These are phyloP conservation scores for Drosophila kepulauana DNA, from an alignment of 1,140 invertebrate genomes.

Conservation along the genomic window DNA sequence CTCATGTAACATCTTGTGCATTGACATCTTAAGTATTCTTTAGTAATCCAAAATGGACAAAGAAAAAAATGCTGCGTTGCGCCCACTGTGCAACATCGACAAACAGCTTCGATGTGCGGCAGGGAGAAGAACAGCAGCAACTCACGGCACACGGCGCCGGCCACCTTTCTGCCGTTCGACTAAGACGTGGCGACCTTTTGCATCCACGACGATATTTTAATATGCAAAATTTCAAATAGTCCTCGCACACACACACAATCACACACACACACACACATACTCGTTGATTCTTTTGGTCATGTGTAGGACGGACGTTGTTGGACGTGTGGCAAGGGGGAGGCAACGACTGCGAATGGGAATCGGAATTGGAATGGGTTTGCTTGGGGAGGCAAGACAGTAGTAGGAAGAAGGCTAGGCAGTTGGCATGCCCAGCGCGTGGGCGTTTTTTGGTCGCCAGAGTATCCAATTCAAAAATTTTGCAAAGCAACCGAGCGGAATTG, in stretches of 20 bases:
- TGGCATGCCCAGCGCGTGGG: conserved; percentile 46
- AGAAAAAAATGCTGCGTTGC: not conserved
- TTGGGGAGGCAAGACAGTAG: not conserved
- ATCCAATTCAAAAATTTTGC: conserved; percentile 81
- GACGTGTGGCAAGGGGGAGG: conserved; percentile 20
- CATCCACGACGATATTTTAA: conserved; percentile 82
- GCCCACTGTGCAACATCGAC: conserved; percentile 29
- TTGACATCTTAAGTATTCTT: too few species aligned
- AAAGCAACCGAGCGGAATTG: conserved; percentile 78
- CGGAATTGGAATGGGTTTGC: not conserved
- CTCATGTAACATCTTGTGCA: too few species aligned
- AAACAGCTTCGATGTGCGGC: conserved; percentile 6
- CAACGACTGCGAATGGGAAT: not conserved
- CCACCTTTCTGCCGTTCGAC: conserved; percentile 59
- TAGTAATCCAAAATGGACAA: too few species aligned
- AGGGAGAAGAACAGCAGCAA: conserved; percentile 34
- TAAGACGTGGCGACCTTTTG: conserved; percentile 71
- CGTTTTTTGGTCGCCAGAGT: conserved; percentile 66
- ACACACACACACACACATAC: conserved; percentile 36
- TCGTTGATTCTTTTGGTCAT: conserved; percentile 71
- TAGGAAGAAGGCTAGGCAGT: conserved; percentile 49
- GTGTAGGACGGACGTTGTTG: conserved; percentile 50
- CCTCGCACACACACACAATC: conserved; percentile 26
- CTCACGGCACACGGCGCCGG: conserved; percentile 37
- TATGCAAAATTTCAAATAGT: conserved; percentile 82